A percentile compares a stretch with the other conserved stretches of the same genome.
Conservation (phyloP, 2,888 invertebrate species). For the Drosophila bunnanda region DNA sequence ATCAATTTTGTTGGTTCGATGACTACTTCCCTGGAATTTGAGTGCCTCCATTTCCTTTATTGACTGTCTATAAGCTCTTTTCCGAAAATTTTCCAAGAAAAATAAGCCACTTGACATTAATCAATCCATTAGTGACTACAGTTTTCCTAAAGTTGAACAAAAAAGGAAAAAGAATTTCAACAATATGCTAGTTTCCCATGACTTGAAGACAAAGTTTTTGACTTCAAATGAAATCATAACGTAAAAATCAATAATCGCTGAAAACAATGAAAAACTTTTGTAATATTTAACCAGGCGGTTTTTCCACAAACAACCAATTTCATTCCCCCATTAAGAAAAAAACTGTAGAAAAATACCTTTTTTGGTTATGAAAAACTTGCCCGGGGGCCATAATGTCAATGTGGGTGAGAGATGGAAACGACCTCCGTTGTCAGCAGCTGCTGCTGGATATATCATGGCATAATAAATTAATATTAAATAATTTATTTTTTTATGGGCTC, state of each 20-base stretch:
- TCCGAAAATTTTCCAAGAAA: neutral
- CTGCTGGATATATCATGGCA: slow-evolving; percentile 51
- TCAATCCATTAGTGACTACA: slow-evolving; percentile 24
- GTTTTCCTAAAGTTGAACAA: slow-evolving; percentile 8
- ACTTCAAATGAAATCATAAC: slow-evolving; percentile 15
- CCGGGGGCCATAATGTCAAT: slow-evolving; percentile 25
- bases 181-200: slow-evolving; percentile 38
- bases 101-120: slow-evolving; percentile 9
- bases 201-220: slow-evolving; percentile 17
- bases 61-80: slow-evolving; percentile 5
- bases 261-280: slow-evolving; percentile 28
- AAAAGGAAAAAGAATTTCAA: slow-evolving; percentile 11
- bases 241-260: slow-evolving; percentile 32
- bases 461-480: slow-evolving; percentile 40
- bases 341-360: slow-evolving; percentile 1
- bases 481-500: slow-evolving; percentile 39
- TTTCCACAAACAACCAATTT: neutral
- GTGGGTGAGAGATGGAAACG: slow-evolving; percentile 64
- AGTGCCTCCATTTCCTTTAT: neutral
- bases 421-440: slow-evolving; percentile 67
- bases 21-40: neutral
- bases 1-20: slow-evolving; percentile 32
- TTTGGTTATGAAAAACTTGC: slow-evolving; percentile 32
- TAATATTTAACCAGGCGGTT: slow-evolving; percentile 24
- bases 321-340: slow-evolving; percentile 3